A percentile compares a stretch with the other conserved stretches of the same genome.
These are phyloP conservation scores for Leptura quadrifasciata DNA, from an alignment of 2,888 invertebrate genomes.

Conservation along the genomic window DNA sequence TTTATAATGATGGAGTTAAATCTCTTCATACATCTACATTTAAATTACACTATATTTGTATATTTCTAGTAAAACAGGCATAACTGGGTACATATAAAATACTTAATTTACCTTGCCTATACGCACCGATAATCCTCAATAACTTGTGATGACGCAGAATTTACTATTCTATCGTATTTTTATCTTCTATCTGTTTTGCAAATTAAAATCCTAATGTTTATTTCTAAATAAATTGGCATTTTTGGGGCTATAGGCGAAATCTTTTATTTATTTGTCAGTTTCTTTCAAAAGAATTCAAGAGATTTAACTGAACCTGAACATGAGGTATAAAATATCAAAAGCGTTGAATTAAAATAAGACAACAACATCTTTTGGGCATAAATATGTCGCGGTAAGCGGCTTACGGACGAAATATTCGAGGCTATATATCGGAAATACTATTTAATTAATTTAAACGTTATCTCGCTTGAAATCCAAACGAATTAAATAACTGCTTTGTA, in stretches of 20 bases:
- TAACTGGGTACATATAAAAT: neutral
- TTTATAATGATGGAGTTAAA: no score
- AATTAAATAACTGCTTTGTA: constrained; percentile 64
- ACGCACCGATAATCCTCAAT: neutral
- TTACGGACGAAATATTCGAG: constrained; percentile 59
- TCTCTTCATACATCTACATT: no score
- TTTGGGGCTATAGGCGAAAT: constrained; percentile 50
- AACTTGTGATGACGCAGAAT: neutral
- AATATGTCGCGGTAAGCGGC: constrained; percentile 58
- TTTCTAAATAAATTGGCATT: constrained; percentile 44
- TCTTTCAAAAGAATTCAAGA: constrained; percentile 49
- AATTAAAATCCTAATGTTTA: constrained; percentile 41
- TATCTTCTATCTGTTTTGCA: neutral
- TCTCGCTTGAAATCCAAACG: constrained; percentile 62
- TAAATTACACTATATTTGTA: no score
- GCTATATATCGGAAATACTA: constrained; percentile 64
- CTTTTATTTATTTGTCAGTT: constrained; percentile 55
- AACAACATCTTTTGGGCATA: constrained; percentile 55
- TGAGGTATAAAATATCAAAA: constrained; percentile 48
- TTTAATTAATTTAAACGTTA: constrained; percentile 68
- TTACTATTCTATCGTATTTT: neutral
- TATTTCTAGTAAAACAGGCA: no score
- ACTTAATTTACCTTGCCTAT: neutral
- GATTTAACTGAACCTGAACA: constrained; percentile 49
- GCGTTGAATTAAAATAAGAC: constrained; percentile 55